Evolutionary conservation across 2,113 vertebrate species (phyloP).

Genomic region (Eurystomus gularis): DNA sequence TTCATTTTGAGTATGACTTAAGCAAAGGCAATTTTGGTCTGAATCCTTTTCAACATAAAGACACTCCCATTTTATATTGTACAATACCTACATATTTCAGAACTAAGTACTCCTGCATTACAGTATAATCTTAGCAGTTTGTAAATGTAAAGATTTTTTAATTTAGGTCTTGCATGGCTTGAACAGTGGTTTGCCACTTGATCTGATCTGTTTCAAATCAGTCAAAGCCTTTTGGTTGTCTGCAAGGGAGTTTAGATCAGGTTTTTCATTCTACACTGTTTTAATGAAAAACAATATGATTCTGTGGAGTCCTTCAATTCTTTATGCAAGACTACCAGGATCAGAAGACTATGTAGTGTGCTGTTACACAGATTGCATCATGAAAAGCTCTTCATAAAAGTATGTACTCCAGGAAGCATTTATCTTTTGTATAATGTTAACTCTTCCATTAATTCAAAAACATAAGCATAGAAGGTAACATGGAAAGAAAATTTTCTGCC

Average conservation of each 20-base stretch:
- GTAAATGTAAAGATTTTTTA: background rate
- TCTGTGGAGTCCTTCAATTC: background rate
- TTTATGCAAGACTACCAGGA: background rate
- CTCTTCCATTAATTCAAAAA: background rate
- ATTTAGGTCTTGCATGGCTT: background rate
- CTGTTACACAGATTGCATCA: background rate
- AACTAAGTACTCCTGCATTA: background rate
- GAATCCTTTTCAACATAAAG: background rate
- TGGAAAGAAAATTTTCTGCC: background rate
- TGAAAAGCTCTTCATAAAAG: background rate
- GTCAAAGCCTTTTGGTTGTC: background rate
- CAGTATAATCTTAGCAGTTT: background rate
- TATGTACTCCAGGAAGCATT: background rate
- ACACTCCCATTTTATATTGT: background rate
- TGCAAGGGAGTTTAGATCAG: background rate
- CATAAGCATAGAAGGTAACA: background rate
- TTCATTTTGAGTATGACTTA: slow-evolving; percentile 64
- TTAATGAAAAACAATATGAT: background rate
- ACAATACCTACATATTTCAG: background rate
- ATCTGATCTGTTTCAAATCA: background rate
- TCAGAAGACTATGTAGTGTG: background rate
- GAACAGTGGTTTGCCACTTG: background rate
- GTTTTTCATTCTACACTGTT: background rate
- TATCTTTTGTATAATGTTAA: background rate
- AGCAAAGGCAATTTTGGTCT: slow-evolving; percentile 8